These are phyloP conservation scores for Opisthograptis luteolata DNA, from an alignment of 2,888 invertebrate species.

Conservation along the genomic window DNA sequence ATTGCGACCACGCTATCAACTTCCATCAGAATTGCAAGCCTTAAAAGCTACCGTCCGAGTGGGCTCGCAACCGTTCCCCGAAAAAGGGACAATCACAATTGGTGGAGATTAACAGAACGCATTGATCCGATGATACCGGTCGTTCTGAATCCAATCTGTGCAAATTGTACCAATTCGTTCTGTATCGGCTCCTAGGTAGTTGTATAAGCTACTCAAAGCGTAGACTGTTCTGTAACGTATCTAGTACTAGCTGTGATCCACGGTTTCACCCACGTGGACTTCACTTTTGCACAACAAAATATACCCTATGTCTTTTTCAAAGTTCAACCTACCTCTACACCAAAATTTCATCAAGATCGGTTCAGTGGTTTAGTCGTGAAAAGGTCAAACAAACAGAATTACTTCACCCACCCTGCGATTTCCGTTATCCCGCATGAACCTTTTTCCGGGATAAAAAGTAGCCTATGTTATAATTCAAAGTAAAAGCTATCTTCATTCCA, in stretches of 20 bases:
- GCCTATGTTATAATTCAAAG: too few relatives aligned
- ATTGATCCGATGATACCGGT: constrained; percentile 51
- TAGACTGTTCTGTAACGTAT: background rate
- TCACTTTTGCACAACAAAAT: too few relatives aligned
- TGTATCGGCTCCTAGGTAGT: constrained; percentile 16
- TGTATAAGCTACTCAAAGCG: background rate
- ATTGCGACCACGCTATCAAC: background rate
- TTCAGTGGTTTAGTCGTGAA: too few relatives aligned
- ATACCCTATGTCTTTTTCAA: too few relatives aligned
- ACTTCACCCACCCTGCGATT: too few relatives aligned
- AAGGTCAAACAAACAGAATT: too few relatives aligned
- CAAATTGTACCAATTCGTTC: constrained; percentile 57
- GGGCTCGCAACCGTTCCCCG: constrained; percentile 43
- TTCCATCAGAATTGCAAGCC: constrained; percentile 41
- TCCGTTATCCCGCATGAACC: too few relatives aligned
- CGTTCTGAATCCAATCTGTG: constrained; percentile 61
- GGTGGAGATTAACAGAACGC: constrained; percentile 59
- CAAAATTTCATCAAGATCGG: too few relatives aligned
- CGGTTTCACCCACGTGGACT: background rate
- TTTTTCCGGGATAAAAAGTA: too few relatives aligned
- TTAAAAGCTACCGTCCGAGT: constrained; percentile 17
- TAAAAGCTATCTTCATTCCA: too few relatives aligned
- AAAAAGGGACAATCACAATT: constrained; percentile 59
- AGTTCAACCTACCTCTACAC: too few relatives aligned
- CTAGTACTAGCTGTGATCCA: background rate